phyloP scores from a whole-genome alignment of 2,797 vertebrate genomes.

The Holocentrus rufus region DNA sequence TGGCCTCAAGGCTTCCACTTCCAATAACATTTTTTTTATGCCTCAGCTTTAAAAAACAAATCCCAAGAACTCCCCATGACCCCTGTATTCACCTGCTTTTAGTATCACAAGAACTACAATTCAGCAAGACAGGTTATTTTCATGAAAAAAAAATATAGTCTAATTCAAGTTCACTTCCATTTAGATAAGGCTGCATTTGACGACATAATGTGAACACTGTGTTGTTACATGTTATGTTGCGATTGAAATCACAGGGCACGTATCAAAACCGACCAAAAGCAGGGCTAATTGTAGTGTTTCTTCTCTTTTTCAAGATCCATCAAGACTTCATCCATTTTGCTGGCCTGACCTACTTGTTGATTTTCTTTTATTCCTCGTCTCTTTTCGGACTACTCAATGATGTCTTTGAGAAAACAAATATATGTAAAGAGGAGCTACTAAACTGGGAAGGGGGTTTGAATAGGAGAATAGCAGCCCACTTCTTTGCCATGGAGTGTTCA shows the following conservation, averaged over 20 bases:
- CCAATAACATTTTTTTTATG: slow-evolving; percentile 64
- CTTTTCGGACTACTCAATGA: slow-evolving; percentile 82
- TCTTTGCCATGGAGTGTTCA: slow-evolving; percentile 92
- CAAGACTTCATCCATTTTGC: slow-evolving; percentile 33
- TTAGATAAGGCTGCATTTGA: not conserved
- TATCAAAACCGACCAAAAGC: not conserved
- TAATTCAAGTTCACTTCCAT: not conserved
- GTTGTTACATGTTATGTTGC: too few relatives aligned
- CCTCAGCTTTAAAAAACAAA: slow-evolving; percentile 18
- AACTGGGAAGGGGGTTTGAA: slow-evolving; percentile 83
- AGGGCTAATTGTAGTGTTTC: not conserved
- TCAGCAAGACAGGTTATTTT: not conserved
- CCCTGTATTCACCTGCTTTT: too few relatives aligned
- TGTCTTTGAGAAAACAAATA: slow-evolving; percentile 96
- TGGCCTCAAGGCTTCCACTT: slow-evolving; percentile 53
- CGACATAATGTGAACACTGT: not conserved
- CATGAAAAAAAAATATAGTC: not conserved
- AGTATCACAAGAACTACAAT: not conserved
- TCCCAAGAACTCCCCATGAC: too few relatives aligned
- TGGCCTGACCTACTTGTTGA: slow-evolving; percentile 69
- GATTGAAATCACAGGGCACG: not conserved
- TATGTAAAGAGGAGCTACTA: slow-evolving; percentile 89
- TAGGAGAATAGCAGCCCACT: slow-evolving; percentile 87
- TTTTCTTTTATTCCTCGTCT: slow-evolving; percentile 74
- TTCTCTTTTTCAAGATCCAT: slow-evolving; percentile 1